phyloP scores from a whole-genome alignment of 2,888 invertebrate species.

The Lasioglossum figueresi region DNA sequence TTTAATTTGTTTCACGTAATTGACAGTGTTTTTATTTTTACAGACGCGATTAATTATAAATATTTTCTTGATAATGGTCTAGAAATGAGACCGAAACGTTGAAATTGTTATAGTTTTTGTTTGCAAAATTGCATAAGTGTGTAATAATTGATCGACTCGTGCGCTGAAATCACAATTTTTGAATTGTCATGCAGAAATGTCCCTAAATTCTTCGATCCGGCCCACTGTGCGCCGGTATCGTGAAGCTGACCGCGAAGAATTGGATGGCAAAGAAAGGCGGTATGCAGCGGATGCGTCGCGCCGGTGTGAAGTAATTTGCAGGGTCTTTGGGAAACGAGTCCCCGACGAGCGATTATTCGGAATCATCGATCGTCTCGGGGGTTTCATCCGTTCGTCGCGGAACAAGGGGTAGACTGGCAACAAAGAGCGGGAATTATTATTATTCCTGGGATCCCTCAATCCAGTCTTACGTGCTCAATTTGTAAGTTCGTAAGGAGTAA shows the following conservation, averaged over 20 bases:
- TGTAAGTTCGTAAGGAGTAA: constrained; percentile 65
- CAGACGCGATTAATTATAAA: no score
- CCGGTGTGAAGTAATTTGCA: background rate
- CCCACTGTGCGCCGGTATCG: no score
- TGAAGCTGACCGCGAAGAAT: background rate
- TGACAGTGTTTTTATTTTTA: no score
- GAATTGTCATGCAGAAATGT: no score
- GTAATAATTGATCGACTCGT: no score
- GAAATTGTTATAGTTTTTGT: no score
- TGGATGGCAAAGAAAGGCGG: background rate
- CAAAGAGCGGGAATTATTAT: constrained; percentile 48
- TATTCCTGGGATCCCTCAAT: constrained; percentile 42
- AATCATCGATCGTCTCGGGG: constrained; percentile 8
- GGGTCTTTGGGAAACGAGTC: constrained; percentile 6
- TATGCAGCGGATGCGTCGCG: background rate
- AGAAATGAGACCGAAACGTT: no score
- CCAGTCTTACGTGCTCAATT: constrained; percentile 58
- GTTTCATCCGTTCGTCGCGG: background rate
- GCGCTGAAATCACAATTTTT: no score
- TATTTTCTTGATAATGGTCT: no score
- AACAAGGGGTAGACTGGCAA: constrained; percentile 6
- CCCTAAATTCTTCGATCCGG: no score
- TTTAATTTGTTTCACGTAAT: no score
- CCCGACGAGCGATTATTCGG: constrained; percentile 19
- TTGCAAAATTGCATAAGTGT: no score